Evolutionary conservation across 2,113 vertebrate species (phyloP), one percentile per base, ranked within the genome.

Genomic region (Mugil cephalus): DNA sequence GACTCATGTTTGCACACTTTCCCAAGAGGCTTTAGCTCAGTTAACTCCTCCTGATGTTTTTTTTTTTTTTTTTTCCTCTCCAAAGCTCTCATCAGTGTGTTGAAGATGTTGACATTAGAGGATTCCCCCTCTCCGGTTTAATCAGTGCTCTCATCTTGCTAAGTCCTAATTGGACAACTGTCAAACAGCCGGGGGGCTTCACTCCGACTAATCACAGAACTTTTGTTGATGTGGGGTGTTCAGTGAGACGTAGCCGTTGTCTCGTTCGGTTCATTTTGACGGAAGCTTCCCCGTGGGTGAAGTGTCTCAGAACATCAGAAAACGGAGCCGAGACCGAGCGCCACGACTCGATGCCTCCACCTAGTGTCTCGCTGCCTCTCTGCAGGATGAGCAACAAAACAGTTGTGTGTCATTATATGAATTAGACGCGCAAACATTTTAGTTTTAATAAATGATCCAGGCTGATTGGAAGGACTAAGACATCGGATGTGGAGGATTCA

Each of bases 161-260:
- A 45, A 50, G 36, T 56, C 74, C 75, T 87, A 89, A 88, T 86
- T 88, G 87, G 86, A 78, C 64, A 71, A 67, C 52, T 71, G 72
- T 81, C 80, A 79, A 60, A 74, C 68, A 77, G 83, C 82, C 67
- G 38, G 52, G 68, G 40, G 56, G 69, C 48, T 45, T 79, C 65
- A 43, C 47, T 53, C 63, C 56, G 72, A 34, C 52, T 43, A 68
- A 70, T 83, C 45, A 63, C 30, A 45, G 15, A 74, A 66, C 71
- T 84, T 68, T 50, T 56, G 63, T 56, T 74, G 72, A 82, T 58
- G 75, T 69, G 77, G 24, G 61, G 77, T 42, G 51, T 30, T 60
- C 52, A 19, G 67, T 75, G 77, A 69, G 69, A 77, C 18, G 4
- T 43, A 36, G 55, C 12, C 14, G 12, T 12, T 55, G 46, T 55